Evolutionary conservation across 2,797 vertebrate species (phyloP).

Genomic region (Pagetopsis macropterus): DNA sequence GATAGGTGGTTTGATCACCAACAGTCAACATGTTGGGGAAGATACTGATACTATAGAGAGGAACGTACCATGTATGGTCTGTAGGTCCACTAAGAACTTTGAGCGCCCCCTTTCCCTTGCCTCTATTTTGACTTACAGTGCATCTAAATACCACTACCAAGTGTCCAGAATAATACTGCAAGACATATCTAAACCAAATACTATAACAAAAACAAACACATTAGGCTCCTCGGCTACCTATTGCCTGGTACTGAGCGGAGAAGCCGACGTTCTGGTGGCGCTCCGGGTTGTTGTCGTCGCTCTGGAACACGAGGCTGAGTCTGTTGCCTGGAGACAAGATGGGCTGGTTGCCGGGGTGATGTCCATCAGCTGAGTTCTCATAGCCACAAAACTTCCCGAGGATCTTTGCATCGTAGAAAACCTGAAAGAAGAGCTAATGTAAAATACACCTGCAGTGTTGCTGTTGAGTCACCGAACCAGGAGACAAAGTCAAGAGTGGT

Average conservation of each 20-base stretch:
- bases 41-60: too few species aligned
- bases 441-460: background rate
- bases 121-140: too few species aligned
- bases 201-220: too few species aligned
- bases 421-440: slow-evolving; percentile 51
- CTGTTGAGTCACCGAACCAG: background rate
- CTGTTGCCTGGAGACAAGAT: slow-evolving; percentile 80
- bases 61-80: too few species aligned
- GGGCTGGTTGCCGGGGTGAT: slow-evolving; percentile 76
- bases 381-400: slow-evolving; percentile 83
- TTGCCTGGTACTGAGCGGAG: slow-evolving; percentile 78
- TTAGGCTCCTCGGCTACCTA: slow-evolving; percentile 56
- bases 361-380: slow-evolving; percentile 72
- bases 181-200: too few species aligned
- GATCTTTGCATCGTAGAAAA: slow-evolving; percentile 69
- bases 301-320: slow-evolving; percentile 75
- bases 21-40: too few species aligned
- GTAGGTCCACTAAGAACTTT: too few species aligned
- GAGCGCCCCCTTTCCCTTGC: too few species aligned
- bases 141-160: too few species aligned
- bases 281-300: slow-evolving; percentile 72
- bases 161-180: too few species aligned
- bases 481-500: background rate
- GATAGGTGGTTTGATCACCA: too few species aligned
- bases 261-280: slow-evolving; percentile 74